Evolutionary conservation across 2,113 vertebrate genomes (phyloP).

Genomic region (Paramisgurnus dabryanus): DNA sequence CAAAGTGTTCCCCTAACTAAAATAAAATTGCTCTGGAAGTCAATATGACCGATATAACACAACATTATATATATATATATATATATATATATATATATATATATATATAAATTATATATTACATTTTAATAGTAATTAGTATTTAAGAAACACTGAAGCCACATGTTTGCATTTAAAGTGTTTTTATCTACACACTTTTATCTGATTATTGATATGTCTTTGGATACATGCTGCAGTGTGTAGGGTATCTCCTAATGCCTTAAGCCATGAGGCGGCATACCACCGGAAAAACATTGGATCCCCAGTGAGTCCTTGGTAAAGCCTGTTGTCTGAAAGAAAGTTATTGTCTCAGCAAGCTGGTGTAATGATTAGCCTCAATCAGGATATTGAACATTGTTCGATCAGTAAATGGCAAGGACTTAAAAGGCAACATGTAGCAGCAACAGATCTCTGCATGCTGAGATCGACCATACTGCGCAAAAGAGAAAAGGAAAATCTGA

Average conservation of each 20-base stretch:
- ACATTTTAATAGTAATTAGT: too few species aligned
- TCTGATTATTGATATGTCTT: neutral
- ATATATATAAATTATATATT: too few species aligned
- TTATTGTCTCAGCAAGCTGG: slow-evolving; percentile 70
- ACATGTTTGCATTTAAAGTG: neutral
- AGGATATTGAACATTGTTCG: slow-evolving; percentile 76
- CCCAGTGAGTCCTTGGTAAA: slow-evolving; percentile 70
- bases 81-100: too few species aligned
- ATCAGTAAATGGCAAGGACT: slow-evolving; percentile 71
- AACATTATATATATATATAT: neutral
- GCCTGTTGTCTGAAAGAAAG: slow-evolving; percentile 72
- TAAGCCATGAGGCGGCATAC: slow-evolving; percentile 61
- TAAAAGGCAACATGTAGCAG: slow-evolving; percentile 65
- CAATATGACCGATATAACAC: neutral
- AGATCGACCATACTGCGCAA: slow-evolving; percentile 61
- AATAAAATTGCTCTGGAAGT: slow-evolving; percentile 19
- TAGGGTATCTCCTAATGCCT: slow-evolving; percentile 68
- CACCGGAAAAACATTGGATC: slow-evolving; percentile 63
- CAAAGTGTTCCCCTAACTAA: neutral
- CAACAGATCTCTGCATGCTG: slow-evolving; percentile 28
- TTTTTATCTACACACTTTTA: neutral
- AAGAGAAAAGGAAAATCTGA: neutral
- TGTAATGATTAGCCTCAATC: slow-evolving; percentile 77
- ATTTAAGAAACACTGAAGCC: neutral
- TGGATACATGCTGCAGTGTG: slow-evolving; percentile 57